Base-by-base conservation (phyloP, 64 coral and sea anemone genomes). In the Acropora yongei region DNA sequence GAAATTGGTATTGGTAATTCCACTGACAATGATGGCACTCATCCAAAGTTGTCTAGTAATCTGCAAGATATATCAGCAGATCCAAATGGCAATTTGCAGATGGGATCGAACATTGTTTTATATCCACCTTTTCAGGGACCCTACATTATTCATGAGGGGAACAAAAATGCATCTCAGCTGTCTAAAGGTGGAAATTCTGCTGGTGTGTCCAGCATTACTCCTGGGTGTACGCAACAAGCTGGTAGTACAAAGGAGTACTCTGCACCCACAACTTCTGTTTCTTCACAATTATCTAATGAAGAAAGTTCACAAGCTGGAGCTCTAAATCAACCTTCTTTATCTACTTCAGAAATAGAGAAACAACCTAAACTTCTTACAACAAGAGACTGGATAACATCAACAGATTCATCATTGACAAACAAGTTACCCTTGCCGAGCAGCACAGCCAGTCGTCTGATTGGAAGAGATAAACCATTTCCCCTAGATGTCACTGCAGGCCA, bases 51-150 rank as follows among this genome's bases (percentile, higher is more conserved):
- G 6, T 42, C 17, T n/a, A 44, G 49, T 9, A 69, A 18, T 85
- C 44, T 42, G 10, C 43, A 47, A 10, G 3, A 47, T 69, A 2
- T 63, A 17, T 44, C 48, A 7, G 17, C 8, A 44, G 48, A 72
- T 67, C 44, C 41, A 19, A 17, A 45, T 49, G 18, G 61, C 44
- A 43, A 85, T 0, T 16, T 41, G 1, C 61, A 85, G 45, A 47
- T 49, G 72, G 42, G 82, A 47, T 85, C 82, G 8, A 85, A 85
- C 82, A 85, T 85, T 71, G 14, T 85, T 65, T 49, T 85, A 65
- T 85, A 85, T 63, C 82, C 82, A 72, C 82, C 82, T 6, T 71
- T 43, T 44, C 82, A 72, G 39, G 82, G 17, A 17, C 61, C 60
- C 11, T 49, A 71, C 17, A 83, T 16, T 30, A 30, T 30, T 6